A percentile compares a stretch with the other conserved stretches of the same genome.
Conservation (phyloP, 2,888 invertebrate genomes). For the Cheilosia variabilis region DNA sequence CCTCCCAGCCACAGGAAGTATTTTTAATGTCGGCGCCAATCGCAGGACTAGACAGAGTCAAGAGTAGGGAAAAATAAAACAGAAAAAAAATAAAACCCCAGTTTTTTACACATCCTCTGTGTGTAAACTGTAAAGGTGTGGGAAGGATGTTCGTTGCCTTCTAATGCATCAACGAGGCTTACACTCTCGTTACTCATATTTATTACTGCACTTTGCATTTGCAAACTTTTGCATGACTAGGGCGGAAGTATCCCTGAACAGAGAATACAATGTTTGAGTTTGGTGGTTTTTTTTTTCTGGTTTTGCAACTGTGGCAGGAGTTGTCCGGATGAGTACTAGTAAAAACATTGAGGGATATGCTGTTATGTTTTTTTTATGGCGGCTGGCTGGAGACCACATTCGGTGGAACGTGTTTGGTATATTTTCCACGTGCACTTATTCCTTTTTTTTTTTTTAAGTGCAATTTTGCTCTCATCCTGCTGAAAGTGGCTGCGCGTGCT, state of each 20-base stretch:
- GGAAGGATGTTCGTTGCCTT: constrained; percentile 46
- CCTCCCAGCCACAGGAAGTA: constrained; percentile 29
- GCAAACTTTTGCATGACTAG: constrained; percentile 27
- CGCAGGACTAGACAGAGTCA: constrained; percentile 50
- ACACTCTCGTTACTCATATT: constrained; percentile 72
- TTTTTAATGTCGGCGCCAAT: constrained; percentile 55
- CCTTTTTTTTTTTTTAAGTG: constrained; percentile 64
- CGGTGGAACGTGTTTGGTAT: constrained; percentile 44
- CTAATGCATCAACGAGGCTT: constrained; percentile 71
- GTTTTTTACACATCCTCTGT: constrained; percentile 43
- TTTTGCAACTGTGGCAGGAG: constrained; percentile 16
- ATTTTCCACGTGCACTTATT: constrained; percentile 45
- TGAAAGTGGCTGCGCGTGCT: constrained; percentile 10
- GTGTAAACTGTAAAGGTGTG: constrained; percentile 21
- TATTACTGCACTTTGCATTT: constrained; percentile 73
- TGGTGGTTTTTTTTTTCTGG: constrained; percentile 21
- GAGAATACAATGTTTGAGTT: constrained; percentile 35
- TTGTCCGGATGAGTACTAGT: constrained; percentile 32
- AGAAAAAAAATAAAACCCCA: constrained; percentile 10
- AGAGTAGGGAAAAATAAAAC: constrained; percentile 11
- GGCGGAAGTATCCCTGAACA: constrained; percentile 14
- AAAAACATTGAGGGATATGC: constrained; percentile 50
- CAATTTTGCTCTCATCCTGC: constrained; percentile 51
- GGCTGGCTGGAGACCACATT: constrained; percentile 54
- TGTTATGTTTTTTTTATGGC: constrained; percentile 37